Conservation (phyloP, 2,888 invertebrate genomes). For the Enchytraeus crypticus region DNA sequence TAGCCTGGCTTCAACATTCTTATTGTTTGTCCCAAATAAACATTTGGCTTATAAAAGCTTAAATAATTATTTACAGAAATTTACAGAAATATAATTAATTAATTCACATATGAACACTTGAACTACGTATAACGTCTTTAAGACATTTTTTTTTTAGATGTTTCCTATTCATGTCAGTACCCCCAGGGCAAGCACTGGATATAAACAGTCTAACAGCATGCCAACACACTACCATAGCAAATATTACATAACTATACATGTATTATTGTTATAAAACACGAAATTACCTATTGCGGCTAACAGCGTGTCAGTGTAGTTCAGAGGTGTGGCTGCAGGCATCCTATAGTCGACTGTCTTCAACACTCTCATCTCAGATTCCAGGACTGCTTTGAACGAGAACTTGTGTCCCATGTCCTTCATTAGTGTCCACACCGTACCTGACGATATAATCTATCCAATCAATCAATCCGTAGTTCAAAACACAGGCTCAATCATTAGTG, state of each 20-base stretch:
- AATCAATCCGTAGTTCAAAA: neutral
- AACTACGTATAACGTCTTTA: too few species aligned
- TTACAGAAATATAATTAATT: neutral
- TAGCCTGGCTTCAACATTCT: too few species aligned
- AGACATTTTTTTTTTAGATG: too few species aligned
- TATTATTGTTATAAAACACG: neutral
- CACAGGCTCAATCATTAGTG: neutral
- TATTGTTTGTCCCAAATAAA: neutral
- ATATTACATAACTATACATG: too few species aligned
- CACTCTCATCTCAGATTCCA: constrained; percentile 48
- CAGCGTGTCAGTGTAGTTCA: constrained; percentile 41
- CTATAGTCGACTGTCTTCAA: constrained; percentile 42
- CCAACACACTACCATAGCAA: too few species aligned
- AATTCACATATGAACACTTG: too few species aligned
- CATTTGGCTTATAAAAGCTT: too few species aligned
- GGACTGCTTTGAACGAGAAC: constrained; percentile 44
- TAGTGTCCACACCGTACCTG: constrained; percentile 34
- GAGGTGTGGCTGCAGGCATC: constrained; percentile 35
- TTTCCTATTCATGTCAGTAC: too few species aligned
- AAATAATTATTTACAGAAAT: neutral
- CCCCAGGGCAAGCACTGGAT: too few species aligned
- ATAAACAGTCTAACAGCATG: too few species aligned
- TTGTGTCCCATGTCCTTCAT: constrained; percentile 42
- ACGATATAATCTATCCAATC: constrained; percentile 38
- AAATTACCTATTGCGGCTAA: constrained; percentile 40